Evolutionary conservation across 2,113 vertebrate species (phyloP).

Genomic region (Nycticorax nycticorax): DNA sequence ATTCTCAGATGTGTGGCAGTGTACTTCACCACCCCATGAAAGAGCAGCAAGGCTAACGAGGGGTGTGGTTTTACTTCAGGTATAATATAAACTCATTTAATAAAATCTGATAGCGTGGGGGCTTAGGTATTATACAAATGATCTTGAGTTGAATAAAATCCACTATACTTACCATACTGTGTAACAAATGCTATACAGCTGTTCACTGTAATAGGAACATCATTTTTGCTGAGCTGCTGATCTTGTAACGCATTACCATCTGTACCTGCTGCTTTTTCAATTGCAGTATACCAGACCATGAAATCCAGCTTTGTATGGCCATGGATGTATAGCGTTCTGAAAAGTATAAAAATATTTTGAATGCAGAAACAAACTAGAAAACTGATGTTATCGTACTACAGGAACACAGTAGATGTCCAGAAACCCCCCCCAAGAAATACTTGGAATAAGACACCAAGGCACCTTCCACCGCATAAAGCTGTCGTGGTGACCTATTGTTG

Average conservation of each 20-base stretch:
- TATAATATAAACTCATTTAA: not conserved
- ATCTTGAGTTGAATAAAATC: constrained; percentile 44
- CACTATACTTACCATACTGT: constrained; percentile 87
- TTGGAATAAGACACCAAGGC: not conserved
- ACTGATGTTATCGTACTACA: not conserved
- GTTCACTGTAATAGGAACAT: constrained; percentile 91
- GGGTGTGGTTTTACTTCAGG: not conserved
- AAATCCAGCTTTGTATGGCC: constrained; percentile 90
- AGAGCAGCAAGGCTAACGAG: rapidly evolving
- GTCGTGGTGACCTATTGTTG: not conserved
- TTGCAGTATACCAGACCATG: constrained; percentile 89
- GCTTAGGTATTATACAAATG: not conserved
- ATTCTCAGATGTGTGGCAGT: not conserved
- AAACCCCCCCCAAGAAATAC: not conserved
- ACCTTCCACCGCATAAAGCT: not conserved
- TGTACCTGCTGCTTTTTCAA: constrained; percentile 90
- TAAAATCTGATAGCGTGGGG: not conserved
- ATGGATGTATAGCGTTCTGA: constrained; percentile 91
- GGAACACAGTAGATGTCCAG: not conserved
- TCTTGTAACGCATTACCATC: constrained; percentile 89
- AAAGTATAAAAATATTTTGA: constrained; percentile 66
- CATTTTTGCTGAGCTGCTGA: constrained; percentile 96
- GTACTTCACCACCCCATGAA: not conserved
- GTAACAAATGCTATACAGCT: constrained; percentile 98
- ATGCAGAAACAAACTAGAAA: not conserved